Conservation (phyloP, 2,113 vertebrate species). For the Oreochromis niloticus region DNA sequence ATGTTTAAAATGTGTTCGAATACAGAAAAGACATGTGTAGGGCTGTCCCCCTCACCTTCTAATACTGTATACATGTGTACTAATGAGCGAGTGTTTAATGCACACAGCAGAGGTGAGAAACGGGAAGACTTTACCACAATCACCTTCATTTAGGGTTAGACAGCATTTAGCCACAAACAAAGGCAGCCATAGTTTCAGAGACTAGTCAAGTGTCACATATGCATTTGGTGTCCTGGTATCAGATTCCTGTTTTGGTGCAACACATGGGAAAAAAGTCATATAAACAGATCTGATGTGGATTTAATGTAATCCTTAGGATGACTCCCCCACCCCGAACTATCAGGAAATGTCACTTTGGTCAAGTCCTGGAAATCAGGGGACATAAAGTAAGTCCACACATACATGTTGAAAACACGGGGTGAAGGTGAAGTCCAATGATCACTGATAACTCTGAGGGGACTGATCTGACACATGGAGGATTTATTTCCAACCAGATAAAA, state of each 20-base stretch:
- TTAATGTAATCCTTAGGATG: background rate
- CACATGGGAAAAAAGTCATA: too few relatives aligned
- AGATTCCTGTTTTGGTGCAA: background rate
- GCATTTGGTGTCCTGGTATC: background rate
- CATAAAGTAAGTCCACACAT: too few relatives aligned
- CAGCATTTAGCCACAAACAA: background rate
- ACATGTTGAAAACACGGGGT: background rate
- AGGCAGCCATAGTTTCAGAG: background rate
- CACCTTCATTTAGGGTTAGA: rapidly evolving
- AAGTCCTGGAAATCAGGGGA: too few relatives aligned
- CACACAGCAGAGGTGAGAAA: background rate
- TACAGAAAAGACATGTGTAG: background rate
- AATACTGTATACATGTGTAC: rapidly evolving
- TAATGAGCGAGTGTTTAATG: background rate
- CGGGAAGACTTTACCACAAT: background rate
- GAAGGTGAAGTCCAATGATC: background rate
- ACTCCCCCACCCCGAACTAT: too few relatives aligned
- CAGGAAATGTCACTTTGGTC: too few relatives aligned
- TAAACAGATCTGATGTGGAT: background rate
- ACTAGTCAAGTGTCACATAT: background rate
- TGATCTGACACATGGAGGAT: background rate
- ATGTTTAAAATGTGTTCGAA: background rate
- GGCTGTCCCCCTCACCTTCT: rapidly evolving
- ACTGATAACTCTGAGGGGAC: background rate
- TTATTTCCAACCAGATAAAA: background rate